Conservation (phyloP, 2,888 invertebrate genomes). For the Tiliacea aurago region DNA sequence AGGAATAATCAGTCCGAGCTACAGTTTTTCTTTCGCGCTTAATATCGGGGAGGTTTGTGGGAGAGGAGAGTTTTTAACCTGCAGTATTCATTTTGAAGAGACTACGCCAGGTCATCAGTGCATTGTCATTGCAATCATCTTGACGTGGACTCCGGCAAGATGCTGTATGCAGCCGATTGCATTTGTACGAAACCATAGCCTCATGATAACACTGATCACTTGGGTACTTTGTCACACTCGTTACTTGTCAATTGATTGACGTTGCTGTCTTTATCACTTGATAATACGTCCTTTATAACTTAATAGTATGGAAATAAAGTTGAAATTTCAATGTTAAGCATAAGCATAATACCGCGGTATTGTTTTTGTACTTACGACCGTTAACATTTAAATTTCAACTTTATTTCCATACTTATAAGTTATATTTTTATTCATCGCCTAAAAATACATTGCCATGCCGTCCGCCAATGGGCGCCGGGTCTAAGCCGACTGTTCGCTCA, state of each 20-base stretch:
- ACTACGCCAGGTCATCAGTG: not conserved
- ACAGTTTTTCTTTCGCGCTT: not conserved
- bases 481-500: no score
- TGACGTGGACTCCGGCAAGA: not conserved
- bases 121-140: not conserved
- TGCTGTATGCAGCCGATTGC: not conserved
- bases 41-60: not conserved
- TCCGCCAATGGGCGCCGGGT: no score
- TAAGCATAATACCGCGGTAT: no score
- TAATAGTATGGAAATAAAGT: no score
- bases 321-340: no score
- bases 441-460: no score
- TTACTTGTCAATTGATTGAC: conserved; percentile 19
- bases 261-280: conserved; percentile 21
- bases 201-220: conserved; percentile 1
- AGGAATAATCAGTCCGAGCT: not conserved
- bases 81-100: not conserved
- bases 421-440: no score
- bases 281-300: no score
- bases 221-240: conserved; percentile 18
- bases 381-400: no score
- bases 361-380: no score
- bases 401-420: no score
- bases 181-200: not conserved
- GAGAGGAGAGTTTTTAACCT: not conserved